Conservation (phyloP, 53 echinoderm and acorn worm species). For the Zoroaster sp. region DNA sequence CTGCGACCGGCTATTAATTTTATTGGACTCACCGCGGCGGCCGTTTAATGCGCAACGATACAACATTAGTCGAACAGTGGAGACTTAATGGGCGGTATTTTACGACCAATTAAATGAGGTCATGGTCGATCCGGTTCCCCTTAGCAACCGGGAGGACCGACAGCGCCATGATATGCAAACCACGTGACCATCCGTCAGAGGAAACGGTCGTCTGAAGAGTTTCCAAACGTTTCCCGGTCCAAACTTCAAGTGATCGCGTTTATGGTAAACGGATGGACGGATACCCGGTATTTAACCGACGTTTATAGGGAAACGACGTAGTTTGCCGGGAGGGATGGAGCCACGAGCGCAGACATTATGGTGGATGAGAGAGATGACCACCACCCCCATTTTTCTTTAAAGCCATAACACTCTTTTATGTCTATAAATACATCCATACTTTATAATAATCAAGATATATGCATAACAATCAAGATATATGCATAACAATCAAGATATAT, state of each 20-base stretch:
- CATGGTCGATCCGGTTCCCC: conserved; percentile 22
- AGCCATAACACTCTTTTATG: too few relatives aligned
- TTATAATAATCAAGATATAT: too few relatives aligned
- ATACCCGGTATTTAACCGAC: not conserved
- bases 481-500: too few relatives aligned
- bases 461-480: too few relatives aligned
- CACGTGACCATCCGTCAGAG: conserved; percentile 22
- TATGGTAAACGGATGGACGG: not conserved
- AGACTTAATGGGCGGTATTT: not conserved
- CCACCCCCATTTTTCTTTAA: too few relatives aligned
- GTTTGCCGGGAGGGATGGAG: not conserved
- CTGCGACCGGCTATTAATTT: conserved; percentile 40
- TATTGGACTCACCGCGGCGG: conserved; percentile 29
- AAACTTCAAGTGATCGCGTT: not conserved
- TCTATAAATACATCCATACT: too few relatives aligned
- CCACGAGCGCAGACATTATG: not conserved
- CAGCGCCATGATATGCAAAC: not conserved
- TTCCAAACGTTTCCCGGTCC: not conserved
- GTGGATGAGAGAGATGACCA: too few relatives aligned
- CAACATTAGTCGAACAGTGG: not conserved
- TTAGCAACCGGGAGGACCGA: not conserved
- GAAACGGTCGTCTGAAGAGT: not conserved
- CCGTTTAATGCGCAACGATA: conserved; percentile 23
- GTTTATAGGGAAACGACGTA: not conserved
- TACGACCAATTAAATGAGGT: conserved; percentile 51